Percentiles rank a stretch among this genome's conserved stretches.
phyloP scores from a whole-genome alignment of 2,888 invertebrate species.

The Micropterix aruncella region DNA sequence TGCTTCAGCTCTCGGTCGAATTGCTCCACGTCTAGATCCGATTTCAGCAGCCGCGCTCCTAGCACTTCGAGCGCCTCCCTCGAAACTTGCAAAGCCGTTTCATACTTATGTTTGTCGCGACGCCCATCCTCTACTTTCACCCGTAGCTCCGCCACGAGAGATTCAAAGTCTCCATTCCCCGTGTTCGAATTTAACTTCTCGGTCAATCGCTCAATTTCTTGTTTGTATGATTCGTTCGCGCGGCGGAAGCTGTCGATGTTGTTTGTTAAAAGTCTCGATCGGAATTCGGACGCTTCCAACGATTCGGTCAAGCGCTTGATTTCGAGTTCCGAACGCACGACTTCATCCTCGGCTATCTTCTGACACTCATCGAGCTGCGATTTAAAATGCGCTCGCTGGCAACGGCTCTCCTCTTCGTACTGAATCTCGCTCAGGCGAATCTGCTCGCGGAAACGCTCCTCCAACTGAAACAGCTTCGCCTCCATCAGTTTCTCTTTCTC shows the following conservation, averaged over 20 bases:
- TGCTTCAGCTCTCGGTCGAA: background rate
- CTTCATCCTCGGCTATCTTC: background rate
- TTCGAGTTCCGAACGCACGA: background rate
- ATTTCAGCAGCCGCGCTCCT: background rate
- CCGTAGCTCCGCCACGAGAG: background rate
- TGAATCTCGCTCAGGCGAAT: conserved; percentile 33
- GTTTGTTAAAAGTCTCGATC: background rate
- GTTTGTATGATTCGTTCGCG: background rate
- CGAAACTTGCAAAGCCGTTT: background rate
- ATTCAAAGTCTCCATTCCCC: background rate
- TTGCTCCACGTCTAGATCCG: background rate
- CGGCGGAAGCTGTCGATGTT: background rate
- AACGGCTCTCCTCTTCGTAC: conserved; percentile 28
- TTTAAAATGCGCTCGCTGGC: conserved; percentile 25
- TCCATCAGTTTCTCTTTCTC: conserved; percentile 29
- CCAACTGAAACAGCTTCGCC: conserved; percentile 32
- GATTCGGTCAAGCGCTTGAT: background rate
- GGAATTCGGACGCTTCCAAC: background rate
- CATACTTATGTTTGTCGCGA: background rate
- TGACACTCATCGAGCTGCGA: conserved; percentile 19
- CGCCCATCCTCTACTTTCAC: background rate
- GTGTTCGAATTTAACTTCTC: background rate
- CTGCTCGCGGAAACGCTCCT: conserved; percentile 32
- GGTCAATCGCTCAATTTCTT: background rate
- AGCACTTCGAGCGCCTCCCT: background rate